These are phyloP conservation scores for Diploptera punctata DNA, from an alignment of 2,888 invertebrate species.

Conservation along the genomic window DNA sequence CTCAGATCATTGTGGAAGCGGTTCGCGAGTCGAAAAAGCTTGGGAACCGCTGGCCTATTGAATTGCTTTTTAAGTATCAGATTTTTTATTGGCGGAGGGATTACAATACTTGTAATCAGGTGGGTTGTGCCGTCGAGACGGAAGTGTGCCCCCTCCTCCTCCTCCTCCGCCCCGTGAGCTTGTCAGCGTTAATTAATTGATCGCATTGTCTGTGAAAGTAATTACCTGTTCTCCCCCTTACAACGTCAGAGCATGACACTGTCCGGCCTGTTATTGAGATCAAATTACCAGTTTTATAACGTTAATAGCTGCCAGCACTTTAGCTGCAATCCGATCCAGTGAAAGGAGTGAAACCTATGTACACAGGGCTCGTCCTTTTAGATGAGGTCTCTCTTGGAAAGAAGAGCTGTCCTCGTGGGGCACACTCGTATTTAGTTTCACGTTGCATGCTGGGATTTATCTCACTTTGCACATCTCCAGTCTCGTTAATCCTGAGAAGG, in stretches of 20 bases:
- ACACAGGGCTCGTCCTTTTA: not conserved
- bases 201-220: slow-evolving; percentile 59
- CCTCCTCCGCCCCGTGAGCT: slow-evolving; percentile 46
- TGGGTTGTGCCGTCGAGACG: not conserved
- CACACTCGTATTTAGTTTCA: too few relatives aligned
- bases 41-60: too few relatives aligned
- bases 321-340: not conserved
- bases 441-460: too few relatives aligned
- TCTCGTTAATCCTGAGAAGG: too few relatives aligned
- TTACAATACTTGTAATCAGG: too few relatives aligned
- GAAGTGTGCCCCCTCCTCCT: not conserved
- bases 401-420: not conserved
- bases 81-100: too few relatives aligned
- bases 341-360: not conserved
- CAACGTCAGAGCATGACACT: slow-evolving; percentile 19
- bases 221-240: slow-evolving; percentile 53
- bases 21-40: too few relatives aligned
- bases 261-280: slow-evolving; percentile 4
- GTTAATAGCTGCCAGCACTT: slow-evolving; percentile 10
- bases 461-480: too few relatives aligned
- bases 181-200: slow-evolving; percentile 59
- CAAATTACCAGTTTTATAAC: slow-evolving; percentile 20
- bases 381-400: not conserved
- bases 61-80: too few relatives aligned
- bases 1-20: too few relatives aligned